Evolutionary conservation across 2,113 vertebrate species (phyloP).

Genomic region (Carlito syrichta): DNA sequence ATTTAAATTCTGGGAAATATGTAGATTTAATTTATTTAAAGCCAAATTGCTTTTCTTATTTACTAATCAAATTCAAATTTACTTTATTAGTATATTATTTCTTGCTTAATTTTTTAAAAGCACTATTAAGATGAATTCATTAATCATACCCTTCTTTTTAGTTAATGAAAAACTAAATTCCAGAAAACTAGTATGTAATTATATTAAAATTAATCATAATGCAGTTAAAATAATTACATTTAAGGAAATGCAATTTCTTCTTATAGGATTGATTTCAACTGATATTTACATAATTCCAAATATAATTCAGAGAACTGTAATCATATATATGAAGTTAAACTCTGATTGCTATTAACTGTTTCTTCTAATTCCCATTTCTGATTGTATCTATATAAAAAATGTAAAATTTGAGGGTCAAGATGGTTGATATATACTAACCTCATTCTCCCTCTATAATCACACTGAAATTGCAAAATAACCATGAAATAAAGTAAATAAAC

Average conservation of each 20-base stretch:
- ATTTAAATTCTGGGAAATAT: slow-evolving; percentile 9
- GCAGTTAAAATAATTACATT: slow-evolving; percentile 29
- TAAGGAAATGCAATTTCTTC: neutral
- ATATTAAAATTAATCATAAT: slow-evolving; percentile 38
- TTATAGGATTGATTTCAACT: neutral
- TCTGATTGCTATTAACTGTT: neutral
- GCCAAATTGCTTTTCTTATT: neutral
- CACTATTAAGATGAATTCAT: neutral
- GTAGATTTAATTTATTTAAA: neutral
- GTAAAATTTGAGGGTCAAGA: neutral
- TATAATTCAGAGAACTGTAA: neutral
- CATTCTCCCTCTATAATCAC: neutral
- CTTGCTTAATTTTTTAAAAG: slow-evolving; percentile 25
- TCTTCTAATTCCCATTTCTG: neutral
- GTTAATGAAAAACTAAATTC: slow-evolving; percentile 10
- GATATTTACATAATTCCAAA: neutral
- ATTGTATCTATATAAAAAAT: neutral
- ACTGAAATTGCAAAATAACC: neutral
- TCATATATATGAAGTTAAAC: neutral
- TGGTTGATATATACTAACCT: neutral
- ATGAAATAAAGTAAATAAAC: neutral
- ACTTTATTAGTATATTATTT: neutral
- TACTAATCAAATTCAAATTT: slow-evolving; percentile 6
- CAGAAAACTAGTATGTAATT: neutral
- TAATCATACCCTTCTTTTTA: slow-evolving; percentile 7